A percentile compares a stretch with the other conserved stretches of the same genome.
Conservation (phyloP, 2,888 invertebrate genomes). For the Drosophila nr. fundita region DNA sequence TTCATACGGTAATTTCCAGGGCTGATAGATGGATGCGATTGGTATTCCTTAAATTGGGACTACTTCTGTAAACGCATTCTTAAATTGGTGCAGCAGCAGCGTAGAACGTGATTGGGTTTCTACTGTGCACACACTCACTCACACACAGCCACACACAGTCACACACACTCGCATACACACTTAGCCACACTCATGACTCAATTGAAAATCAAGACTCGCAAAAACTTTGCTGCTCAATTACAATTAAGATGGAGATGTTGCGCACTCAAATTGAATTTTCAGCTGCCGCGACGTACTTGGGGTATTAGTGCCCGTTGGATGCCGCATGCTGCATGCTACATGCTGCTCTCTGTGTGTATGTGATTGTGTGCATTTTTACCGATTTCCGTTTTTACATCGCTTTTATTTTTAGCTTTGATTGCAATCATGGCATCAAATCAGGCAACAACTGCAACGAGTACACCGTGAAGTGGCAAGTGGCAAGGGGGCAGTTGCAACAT, state of each 20-base stretch:
- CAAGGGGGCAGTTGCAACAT: conserved; percentile 3
- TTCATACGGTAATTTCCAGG: conserved; percentile 28
- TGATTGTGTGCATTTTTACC: conserved; percentile 41
- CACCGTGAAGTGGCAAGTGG: background rate
- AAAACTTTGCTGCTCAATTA: conserved; percentile 79
- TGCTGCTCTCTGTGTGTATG: background rate
- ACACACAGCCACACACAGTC: background rate
- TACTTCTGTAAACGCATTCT: conserved; percentile 37
- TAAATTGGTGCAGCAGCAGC: conserved; percentile 60
- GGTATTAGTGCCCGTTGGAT: conserved; percentile 20
- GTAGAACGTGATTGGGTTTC: conserved; percentile 65
- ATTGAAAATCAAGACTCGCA: conserved; percentile 76
- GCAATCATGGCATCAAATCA: conserved; percentile 80
- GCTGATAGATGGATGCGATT: conserved; percentile 21
- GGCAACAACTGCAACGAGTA: conserved; percentile 57
- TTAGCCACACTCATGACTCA: conserved; percentile 47
- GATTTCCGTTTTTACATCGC: conserved; percentile 63
- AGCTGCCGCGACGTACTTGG: conserved; percentile 42
- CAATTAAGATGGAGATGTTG: conserved; percentile 81
- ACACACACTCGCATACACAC: background rate
- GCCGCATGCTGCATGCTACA: background rate
- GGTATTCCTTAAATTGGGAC: conserved; percentile 33
- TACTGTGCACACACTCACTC: conserved; percentile 16
- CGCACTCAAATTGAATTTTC: conserved; percentile 79
- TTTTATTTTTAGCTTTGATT: conserved; percentile 73